Conservation (phyloP, 1,140 invertebrate genomes). For the Drosophila suzukii region DNA sequence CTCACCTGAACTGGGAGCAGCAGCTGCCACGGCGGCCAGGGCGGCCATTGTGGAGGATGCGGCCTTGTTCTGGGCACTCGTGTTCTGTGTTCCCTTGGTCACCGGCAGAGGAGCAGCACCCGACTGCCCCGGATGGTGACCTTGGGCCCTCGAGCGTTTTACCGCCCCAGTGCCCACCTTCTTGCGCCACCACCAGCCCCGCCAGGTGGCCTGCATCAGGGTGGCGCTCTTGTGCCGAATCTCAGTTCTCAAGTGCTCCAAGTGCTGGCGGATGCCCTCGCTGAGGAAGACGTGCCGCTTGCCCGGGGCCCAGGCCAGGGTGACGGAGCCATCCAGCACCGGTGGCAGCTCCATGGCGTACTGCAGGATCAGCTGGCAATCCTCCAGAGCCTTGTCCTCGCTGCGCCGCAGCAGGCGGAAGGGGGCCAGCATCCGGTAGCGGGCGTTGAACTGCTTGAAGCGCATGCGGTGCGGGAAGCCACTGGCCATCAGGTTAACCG, state of each 20-base stretch:
- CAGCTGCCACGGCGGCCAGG: conserved; percentile 57
- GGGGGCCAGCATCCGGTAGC: conserved; percentile 93
- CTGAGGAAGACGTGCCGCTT: conserved; percentile 97
- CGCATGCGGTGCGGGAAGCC: conserved; percentile 97
- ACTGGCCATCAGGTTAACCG: conserved; percentile 96
- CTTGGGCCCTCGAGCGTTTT: conserved; percentile 33
- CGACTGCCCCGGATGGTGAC: conserved; percentile 10
- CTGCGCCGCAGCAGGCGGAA: conserved; percentile 89
- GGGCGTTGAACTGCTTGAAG: conserved; percentile 95
- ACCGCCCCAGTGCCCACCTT: conserved; percentile 87
- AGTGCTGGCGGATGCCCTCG: conserved; percentile 95
- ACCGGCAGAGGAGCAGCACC: conserved; percentile 28
- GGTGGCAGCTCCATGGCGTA: conserved; percentile 85
- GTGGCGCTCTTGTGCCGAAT: conserved; percentile 91
- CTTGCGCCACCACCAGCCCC: conserved; percentile 90
- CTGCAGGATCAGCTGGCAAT: conserved; percentile 92
- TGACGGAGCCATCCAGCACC: conserved; percentile 77
- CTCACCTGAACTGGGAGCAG: conserved; percentile 61
- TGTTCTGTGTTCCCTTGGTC: conserved; percentile 26
- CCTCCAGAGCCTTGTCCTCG: conserved; percentile 93
- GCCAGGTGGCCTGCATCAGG: conserved; percentile 92
- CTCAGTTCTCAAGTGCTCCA: conserved; percentile 92
- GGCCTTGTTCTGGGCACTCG: conserved; percentile 44
- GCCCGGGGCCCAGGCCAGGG: conserved; percentile 89
- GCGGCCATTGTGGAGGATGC: conserved; percentile 58